These are phyloP conservation scores for Echinops telfairi DNA, from an alignment of 2,113 vertebrate species.

Conservation along the genomic window DNA sequence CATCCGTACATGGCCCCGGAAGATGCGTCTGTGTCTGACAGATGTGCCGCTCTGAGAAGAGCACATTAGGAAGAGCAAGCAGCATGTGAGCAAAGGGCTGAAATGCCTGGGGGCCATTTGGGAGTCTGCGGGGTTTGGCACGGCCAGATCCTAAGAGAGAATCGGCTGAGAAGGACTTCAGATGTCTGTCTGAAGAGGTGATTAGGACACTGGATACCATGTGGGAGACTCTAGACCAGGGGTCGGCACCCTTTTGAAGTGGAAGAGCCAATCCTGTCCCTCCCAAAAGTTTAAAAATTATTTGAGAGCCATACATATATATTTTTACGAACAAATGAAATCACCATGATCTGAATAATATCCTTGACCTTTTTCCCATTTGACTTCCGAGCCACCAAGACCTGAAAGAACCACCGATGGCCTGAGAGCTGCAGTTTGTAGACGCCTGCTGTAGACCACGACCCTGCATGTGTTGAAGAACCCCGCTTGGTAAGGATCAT, in stretches of 20 bases:
- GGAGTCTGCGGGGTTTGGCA: background rate
- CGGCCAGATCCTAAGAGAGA: background rate
- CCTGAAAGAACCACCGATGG: no score
- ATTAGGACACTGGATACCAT: background rate
- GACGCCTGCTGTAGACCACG: background rate
- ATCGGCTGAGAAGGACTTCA: background rate
- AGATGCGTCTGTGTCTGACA: background rate
- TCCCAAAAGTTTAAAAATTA: no score
- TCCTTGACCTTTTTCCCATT: no score
- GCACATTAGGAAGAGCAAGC: background rate
- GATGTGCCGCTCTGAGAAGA: background rate
- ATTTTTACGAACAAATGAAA: no score
- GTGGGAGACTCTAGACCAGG: background rate
- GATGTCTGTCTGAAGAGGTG: background rate
- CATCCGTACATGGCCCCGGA: background rate
- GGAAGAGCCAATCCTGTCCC: no score
- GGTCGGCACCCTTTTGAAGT: no score
- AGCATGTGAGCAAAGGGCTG: background rate
- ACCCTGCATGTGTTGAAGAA: background rate
- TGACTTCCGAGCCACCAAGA: no score
- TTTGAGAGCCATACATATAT: no score
- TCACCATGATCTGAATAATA: no score
- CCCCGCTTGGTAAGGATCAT: background rate
- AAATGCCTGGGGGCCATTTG: background rate
- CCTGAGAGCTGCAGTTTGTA: no score